A percentile compares a stretch with the other conserved stretches of the same genome.
Conservation (phyloP, 2,797 vertebrate genomes). For the Sebastes steindachneri region DNA sequence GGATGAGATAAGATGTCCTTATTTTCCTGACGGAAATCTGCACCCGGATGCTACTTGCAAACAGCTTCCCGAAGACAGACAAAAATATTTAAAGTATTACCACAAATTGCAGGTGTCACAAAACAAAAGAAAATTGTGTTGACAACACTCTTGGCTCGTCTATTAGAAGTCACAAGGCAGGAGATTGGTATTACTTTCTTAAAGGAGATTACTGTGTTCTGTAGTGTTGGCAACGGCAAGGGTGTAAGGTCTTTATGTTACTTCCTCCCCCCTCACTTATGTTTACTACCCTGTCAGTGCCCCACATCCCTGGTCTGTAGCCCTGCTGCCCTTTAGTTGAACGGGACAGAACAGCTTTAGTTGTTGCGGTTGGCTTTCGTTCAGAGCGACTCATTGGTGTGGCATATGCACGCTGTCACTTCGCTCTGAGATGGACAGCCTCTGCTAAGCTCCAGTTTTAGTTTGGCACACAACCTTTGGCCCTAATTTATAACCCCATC, state of each 20-base stretch:
- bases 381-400: conserved; percentile 31
- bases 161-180: neutral
- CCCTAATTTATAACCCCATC: conserved; percentile 56
- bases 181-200: neutral
- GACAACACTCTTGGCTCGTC: neutral
- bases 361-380: conserved; percentile 36
- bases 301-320: neutral
- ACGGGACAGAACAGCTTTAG: conserved; percentile 17
- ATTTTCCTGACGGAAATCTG: neutral
- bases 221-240: neutral
- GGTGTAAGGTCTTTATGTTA: neutral
- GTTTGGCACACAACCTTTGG: conserved; percentile 59
- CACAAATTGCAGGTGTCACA: neutral
- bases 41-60: neutral
- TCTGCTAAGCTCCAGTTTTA: conserved; percentile 49
- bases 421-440: neutral
- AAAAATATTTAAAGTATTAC: neutral
- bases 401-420: conserved; percentile 17
- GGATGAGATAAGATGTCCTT: neutral
- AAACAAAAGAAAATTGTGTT: neutral
- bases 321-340: conserved; percentile 22
- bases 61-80: neutral
- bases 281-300: conserved; percentile 9
- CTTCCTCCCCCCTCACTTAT: neutral
- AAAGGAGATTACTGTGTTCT: neutral